A percentile compares a stretch with the other conserved stretches of the same genome.
Conservation (phyloP, 2,113 vertebrate species). For the Boulengeromyrus knoepffleri region DNA sequence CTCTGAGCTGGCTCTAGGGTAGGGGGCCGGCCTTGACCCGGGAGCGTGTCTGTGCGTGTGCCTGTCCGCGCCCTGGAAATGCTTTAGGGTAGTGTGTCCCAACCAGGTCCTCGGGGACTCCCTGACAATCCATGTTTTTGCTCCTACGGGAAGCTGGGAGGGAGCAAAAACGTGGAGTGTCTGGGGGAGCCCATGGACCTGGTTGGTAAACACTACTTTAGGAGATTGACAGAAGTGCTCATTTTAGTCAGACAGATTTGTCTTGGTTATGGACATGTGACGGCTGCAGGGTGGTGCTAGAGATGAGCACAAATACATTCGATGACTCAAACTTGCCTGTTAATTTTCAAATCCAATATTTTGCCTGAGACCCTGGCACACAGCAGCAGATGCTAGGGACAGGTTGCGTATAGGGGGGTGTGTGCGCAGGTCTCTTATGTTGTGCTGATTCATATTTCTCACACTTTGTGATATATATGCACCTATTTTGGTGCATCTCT, state of each 20-base stretch:
- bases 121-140: neutral
- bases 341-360: neutral
- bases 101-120: neutral
- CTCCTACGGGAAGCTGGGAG: neutral
- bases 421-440: neutral
- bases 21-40: neutral
- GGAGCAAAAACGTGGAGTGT: neutral
- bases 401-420: neutral
- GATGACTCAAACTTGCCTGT: neutral
- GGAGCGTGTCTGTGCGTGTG: neutral
- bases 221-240: neutral
- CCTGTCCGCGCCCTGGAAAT: neutral
- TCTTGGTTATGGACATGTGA: neutral
- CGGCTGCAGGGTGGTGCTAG: neutral
- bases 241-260: neutral
- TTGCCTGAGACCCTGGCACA: neutral
- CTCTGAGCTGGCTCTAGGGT: neutral
- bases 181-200: too few relatives aligned
- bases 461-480: neutral
- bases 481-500: neutral
- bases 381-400: neutral
- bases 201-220: neutral
- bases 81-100: neutral
- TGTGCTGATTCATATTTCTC: neutral
- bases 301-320: neutral